Evolutionary conservation across 2,888 invertebrate genomes (phyloP).

Genomic region (Catocala fraxini): DNA sequence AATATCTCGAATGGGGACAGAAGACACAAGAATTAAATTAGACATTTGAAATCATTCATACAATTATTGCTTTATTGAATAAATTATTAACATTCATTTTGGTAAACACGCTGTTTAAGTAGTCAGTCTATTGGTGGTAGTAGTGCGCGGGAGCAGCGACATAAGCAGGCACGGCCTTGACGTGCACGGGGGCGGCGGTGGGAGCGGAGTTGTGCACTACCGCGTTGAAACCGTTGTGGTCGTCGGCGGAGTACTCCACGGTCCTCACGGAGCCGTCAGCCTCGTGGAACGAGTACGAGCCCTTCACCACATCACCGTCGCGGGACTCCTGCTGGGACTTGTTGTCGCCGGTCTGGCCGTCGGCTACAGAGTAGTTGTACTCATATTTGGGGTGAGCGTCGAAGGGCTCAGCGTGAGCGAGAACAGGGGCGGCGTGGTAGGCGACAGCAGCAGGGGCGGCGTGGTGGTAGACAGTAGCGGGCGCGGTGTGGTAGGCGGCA

Average conservation of each 20-base stretch:
- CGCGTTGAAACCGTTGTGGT: conserved; percentile 77
- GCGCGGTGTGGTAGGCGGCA: conserved; percentile 38
- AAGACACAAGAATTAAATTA: too few species aligned
- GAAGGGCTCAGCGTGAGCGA: too few species aligned
- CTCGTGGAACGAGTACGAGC: conserved; percentile 52
- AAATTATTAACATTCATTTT: conserved; percentile 35
- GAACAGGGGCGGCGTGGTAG: too few species aligned
- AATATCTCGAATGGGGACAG: too few species aligned
- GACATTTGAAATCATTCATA: conserved; percentile 34
- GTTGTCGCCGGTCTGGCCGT: too few species aligned
- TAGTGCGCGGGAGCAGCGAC: not conserved
- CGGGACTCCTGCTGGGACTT: too few species aligned
- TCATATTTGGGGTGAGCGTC: too few species aligned
- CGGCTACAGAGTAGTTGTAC: too few species aligned
- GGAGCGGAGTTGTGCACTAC: conserved; percentile 61
- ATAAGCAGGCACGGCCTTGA: too few species aligned
- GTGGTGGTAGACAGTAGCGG: too few species aligned
- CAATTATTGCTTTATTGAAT: conserved; percentile 64
- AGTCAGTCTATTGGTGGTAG: conserved; percentile 2
- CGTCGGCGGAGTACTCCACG: conserved; percentile 80
- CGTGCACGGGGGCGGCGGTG: conserved; percentile 6
- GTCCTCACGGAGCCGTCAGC: conserved; percentile 83
- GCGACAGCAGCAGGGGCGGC: too few species aligned
- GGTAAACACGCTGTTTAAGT: conserved; percentile 5
- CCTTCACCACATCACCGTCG: too few species aligned